Base-by-base conservation (phyloP, 2,797 vertebrate genomes). In the Bradypodion pumilum region DNA sequence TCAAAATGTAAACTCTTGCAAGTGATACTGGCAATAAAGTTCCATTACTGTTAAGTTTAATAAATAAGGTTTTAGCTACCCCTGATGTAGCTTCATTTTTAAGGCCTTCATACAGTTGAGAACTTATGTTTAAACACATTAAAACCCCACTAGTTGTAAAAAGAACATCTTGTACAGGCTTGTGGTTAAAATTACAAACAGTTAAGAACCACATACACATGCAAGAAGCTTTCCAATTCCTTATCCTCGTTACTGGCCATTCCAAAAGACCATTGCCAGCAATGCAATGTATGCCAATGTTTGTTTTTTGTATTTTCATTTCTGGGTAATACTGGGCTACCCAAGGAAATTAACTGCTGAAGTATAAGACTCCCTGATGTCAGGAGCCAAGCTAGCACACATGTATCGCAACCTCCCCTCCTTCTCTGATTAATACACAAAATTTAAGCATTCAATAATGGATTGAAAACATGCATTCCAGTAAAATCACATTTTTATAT, bases 21-120 rank as follows among this genome's bases (percentile, higher is more conserved):
- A 90, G 92, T 76, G 88, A 93, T 92, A 87, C 91, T 88, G 85
- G 80, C 93, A 94, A 93, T 87, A 82, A 93, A 89, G 85, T 91
- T 90, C 84, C 49, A 19, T 92, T 93, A 91, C 79, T 92, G 92
- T 91, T 91, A 85, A 88, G 60, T 94, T 88, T 91, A 95, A 93
- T 96, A 96, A 95, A 95, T 96, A 96, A 92, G 86, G 92, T 92
- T 92, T 92, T 89, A 93, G 94, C 94, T 94, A 96, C 92, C 13
- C 74, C 65, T 87, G 89, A 91, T 91, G 94, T 92, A 96, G 95
- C 94, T 95, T 94, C 88, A 91, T 95, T 94, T 94, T 93, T 96
- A 96, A 96, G 95, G 96, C 96, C 93, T 96, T 96, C 91, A 96
- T 92, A 96, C 89, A 92, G 91, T 90, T 93, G 85, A 94, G 89